Base-by-base conservation (phyloP, 2,113 vertebrate genomes). In the Nerophis lumbriciformis region DNA sequence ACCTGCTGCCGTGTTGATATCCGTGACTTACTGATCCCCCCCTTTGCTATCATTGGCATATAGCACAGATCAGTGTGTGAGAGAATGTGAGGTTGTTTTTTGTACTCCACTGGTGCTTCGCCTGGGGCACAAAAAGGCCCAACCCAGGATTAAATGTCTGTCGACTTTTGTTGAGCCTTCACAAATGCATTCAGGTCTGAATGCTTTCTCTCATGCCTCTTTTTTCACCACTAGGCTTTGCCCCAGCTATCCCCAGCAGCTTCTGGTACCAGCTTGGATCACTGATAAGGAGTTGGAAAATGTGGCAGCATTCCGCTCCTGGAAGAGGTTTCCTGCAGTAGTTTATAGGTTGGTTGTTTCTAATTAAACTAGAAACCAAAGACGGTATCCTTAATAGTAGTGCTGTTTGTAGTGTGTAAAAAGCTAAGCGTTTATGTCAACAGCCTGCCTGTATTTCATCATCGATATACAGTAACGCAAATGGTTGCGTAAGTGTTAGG, bases 231-330 rank as follows among this genome's bases (percentile, higher is more conserved):
- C 50, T 85, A 99, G 97, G 87, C 91, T 99, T 2, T 99, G 97
- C 81, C 90, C 93, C 53, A 97, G 96, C 80, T 99, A 99, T 78
- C 96, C 97, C 15, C 95, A 99, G 89, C 94, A 95, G 55, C 92
- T 98, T 69, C 89, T 99, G 50, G 95, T 98, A 61, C 97, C 97
- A 0, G 95, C 93, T 63, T 96, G 93, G 93, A 93, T 99, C 89
- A 97, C 95, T 0, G 97, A 99, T 81, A 96, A 95, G 76, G 95
- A 99, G 83, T 90, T 99, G 58, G 97, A 99, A 79, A 98, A 94
- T 1, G 96, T 99, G 80, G 92, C 94, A 0, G 91, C 92, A 65
- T 99, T 99, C 85, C 92, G 97, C 36, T 96, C 97, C 63, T 98
- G 94, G 95, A 99, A 99, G 74, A 94, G 97, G 72, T 95, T 99